phyloP scores from a whole-genome alignment of 1,140 invertebrate species.

The Pseudoatta argentina region DNA sequence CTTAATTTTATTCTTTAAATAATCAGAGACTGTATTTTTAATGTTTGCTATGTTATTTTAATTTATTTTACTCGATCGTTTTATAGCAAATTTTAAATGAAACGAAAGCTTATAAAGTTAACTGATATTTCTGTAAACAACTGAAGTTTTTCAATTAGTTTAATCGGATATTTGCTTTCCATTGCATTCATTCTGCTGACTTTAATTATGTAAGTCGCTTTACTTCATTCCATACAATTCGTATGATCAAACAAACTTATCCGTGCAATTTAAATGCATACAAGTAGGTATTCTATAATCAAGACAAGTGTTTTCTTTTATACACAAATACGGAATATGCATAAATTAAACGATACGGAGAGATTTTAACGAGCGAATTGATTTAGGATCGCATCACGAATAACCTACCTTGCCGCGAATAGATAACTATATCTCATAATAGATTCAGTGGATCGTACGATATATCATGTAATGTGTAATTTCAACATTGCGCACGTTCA shows the following conservation, averaged over 20 bases:
- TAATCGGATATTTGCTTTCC: background rate
- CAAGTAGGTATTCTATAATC: background rate
- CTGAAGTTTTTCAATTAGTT: background rate
- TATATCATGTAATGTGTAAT: constrained; percentile 51
- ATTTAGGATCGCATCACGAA: constrained; percentile 38
- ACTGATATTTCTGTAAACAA: background rate
- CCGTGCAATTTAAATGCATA: background rate
- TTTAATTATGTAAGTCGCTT: background rate
- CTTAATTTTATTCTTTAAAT: background rate
- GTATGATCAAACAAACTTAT: background rate
- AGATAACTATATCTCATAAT: constrained; percentile 55
- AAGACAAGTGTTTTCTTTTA: background rate
- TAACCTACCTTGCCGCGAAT: constrained; percentile 37
- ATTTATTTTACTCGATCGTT: background rate
- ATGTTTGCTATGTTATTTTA: background rate
- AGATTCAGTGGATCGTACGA: constrained; percentile 36
- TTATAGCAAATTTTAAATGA: background rate
- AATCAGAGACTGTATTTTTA: background rate
- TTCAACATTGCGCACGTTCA: constrained; percentile 35
- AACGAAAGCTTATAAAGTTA: background rate
- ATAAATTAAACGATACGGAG: constrained; percentile 10
- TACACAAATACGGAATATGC: background rate
- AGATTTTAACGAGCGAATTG: constrained; percentile 33
- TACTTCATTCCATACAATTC: background rate
- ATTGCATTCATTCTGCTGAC: background rate